phyloP scores from a whole-genome alignment of 2,888 invertebrate genomes.

The Aplocera efformata region DNA sequence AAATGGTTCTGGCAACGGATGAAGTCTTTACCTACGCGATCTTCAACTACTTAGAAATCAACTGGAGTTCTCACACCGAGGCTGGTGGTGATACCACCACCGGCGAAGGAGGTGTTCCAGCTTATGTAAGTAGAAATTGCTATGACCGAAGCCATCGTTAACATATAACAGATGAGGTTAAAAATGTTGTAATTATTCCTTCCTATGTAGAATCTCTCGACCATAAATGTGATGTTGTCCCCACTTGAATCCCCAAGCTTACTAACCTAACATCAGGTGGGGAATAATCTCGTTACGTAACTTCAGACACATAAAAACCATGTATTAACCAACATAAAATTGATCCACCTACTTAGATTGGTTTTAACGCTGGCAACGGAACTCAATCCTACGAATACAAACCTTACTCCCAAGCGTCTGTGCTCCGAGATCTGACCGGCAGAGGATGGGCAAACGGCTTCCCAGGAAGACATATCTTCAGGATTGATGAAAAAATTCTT shows the following conservation, averaged over 20 bases:
- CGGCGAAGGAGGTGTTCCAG: constrained; percentile 93
- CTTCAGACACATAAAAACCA: no score
- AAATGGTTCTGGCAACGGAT: constrained; percentile 95
- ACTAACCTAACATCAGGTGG: no score
- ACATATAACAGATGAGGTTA: background rate
- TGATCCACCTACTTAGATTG: constrained; percentile 81
- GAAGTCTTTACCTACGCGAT: constrained; percentile 97
- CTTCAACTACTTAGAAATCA: constrained; percentile 94
- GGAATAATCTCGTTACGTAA: no score
- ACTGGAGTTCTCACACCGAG: constrained; percentile 95
- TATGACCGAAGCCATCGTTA: background rate
- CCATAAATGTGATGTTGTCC: no score
- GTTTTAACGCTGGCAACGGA: constrained; percentile 98
- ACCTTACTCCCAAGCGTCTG: constrained; percentile 93
- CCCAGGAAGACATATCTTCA: constrained; percentile 95
- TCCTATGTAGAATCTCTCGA: no score
- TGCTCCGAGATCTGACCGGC: constrained; percentile 89
- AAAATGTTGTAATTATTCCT: no score
- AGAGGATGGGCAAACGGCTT: constrained; percentile 93
- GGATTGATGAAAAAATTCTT: constrained; percentile 96
- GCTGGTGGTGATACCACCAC: constrained; percentile 93
- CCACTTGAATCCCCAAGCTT: no score
- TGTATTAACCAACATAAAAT: background rate
- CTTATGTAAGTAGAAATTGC: constrained; percentile 88
- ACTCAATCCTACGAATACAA: constrained; percentile 93